Evolutionary conservation across 2,888 invertebrate species (phyloP), one percentile per base, ranked within the genome.

Genomic region (Dione juno): DNA sequence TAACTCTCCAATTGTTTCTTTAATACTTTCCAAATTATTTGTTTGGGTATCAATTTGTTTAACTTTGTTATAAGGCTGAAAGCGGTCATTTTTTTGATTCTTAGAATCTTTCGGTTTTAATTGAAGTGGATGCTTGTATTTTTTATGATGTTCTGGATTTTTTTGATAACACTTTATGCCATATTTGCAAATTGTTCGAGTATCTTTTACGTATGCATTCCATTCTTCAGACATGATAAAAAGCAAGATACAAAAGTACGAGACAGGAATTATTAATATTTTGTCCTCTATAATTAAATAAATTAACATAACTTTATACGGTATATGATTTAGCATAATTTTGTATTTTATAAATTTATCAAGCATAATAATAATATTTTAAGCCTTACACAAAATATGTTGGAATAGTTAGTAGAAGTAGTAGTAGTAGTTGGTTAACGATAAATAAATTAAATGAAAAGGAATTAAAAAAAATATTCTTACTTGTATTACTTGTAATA

Each of bases 141-240:
- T 96, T 70, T 94, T 89, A 69, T 93, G 93, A 89, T 98, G 98
- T 0, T 92, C 89, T 0, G 95, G 92, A 91, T 97, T 98, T 82
- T 95, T 96, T 82, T 97, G 97, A 85, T 97, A 98, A 86, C 98
- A 98, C 77, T 95, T 95, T 7, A 83, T 84, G 66, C 97, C 97
- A 84, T 97, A 98, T 88, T 96, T 96, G 85, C 98, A 98, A 58
- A 94, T 86, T 53, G 86, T 89, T 84, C 96, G 94, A 9, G 87
- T 70, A 78, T 93, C 93, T 64, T 86, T 80, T 8, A 82, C 78
- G 67, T 88, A 92, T 10, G 79, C 79, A 75, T 83, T 75, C 88
- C 89, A 90, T 71, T 88, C 86, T 37, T 90, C 87, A 53, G 89
- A 85, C 93, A 93, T 93, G 54, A 69, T 80, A 48, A 54, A n/a